Conservation (phyloP, 2,888 invertebrate genomes). For the Geophilus truncorum region DNA sequence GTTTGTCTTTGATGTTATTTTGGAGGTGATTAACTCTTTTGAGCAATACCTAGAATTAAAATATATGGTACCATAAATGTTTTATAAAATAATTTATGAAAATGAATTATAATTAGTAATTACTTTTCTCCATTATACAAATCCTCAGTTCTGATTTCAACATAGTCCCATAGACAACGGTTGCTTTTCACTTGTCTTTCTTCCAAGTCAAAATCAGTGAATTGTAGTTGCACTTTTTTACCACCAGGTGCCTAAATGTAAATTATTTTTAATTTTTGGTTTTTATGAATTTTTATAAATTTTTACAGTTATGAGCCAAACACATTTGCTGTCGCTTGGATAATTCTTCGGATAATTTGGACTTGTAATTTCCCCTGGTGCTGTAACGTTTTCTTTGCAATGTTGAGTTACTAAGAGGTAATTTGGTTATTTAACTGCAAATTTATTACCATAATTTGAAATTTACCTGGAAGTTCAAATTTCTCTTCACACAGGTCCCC, state of each 20-base stretch:
- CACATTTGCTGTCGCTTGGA: neutral
- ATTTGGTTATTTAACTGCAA: neutral
- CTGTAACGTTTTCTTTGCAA: neutral
- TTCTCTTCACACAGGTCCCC: neutral
- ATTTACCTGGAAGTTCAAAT: neutral
- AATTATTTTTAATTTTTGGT: no score
- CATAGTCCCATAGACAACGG: neutral
- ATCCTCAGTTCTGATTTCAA: neutral
- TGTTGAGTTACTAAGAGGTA: neutral
- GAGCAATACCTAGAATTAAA: neutral
- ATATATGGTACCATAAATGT: no score
- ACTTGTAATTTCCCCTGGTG: neutral
- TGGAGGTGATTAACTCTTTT: neutral
- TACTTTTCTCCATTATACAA: neutral
- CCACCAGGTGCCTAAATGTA: neutral
- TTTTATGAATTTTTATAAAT: neutral
- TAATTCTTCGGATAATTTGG: neutral
- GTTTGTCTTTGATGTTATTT: neutral
- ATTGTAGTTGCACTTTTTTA: neutral
- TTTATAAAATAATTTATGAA: no score
- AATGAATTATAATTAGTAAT: no score
- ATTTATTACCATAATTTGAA: neutral
- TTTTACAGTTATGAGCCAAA: neutral
- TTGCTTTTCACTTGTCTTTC: neutral
- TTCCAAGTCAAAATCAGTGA: neutral